Base-by-base conservation (phyloP, 2,888 invertebrate genomes). In the Dryomyza anilis region DNA sequence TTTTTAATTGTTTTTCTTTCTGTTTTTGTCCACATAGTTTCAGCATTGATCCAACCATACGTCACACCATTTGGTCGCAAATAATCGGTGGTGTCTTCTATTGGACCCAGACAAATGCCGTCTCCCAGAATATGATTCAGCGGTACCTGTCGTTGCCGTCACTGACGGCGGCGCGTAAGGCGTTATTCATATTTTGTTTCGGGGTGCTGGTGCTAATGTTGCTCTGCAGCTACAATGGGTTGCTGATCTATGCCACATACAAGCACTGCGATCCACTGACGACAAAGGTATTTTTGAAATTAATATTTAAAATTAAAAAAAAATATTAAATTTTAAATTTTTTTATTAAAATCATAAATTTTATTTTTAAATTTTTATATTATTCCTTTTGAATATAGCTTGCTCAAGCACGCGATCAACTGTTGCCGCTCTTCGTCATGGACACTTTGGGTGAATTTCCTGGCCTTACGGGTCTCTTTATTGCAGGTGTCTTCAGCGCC, bases 401-500 rank as follows among this genome's bases (percentile, higher is more conserved):
- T 57, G 91, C 90, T 0, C 84, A 86, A 69, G 90, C 91, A 10
- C 89, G 90, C 68, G 92, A 93, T 76, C 92, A 95, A 82, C 82
- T 95, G 2, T 79, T 95, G 46, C 95, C 95, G 0, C 82, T 94
- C n/a, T 86, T 94, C 65, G 94, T 95, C 5, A 94, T 95, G 92
- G 91, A 95, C 72, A 88, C 91, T 10, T 80, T 95, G 36, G 89
- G 90, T 0, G 86, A 89, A 46, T 85, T 89, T 79, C 91, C 91
- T 0, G 95, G 95, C 2, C 84, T 96, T 72, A 91, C 94, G 0
- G 96, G 96, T 5, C 84, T 96, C 29, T 95, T 95, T 77, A 91
- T 95, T 0, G 93, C 95, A 29, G 94, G 95, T 33, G 91, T 96
- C 1, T 95, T 95, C 75, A 94, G 94, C 83, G 95, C 95, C 19